Evolutionary conservation across 30 jellyfish, hydroid and myxozoan species (phyloP).

Genomic region (Catostylus mosaicus): DNA sequence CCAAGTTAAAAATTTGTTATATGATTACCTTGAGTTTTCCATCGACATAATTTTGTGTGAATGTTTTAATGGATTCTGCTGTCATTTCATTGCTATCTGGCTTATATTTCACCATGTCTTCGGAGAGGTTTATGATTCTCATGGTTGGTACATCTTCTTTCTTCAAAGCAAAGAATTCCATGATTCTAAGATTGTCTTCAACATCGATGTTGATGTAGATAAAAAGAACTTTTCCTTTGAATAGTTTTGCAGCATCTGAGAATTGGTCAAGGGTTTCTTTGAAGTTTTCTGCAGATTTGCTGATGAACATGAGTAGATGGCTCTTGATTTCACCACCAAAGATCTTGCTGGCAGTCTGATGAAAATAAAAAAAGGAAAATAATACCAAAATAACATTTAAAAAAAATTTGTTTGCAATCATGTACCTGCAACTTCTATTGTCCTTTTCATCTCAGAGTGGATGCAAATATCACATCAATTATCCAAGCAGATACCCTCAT

Average conservation of each 20-base stretch:
- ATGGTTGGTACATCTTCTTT: slow-evolving; percentile 92
- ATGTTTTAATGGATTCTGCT: slow-evolving; percentile 64
- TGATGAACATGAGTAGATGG: slow-evolving; percentile 87
- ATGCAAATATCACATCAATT: too few species aligned
- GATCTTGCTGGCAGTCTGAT: slow-evolving; percentile 95
- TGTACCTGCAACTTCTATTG: too few species aligned
- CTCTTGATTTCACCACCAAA: slow-evolving; percentile 98
- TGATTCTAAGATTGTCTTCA: slow-evolving; percentile 91
- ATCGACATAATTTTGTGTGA: slow-evolving; percentile 83
- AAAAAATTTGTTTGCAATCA: too few species aligned
- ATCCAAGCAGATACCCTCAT: too few species aligned
- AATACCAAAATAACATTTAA: background rate
- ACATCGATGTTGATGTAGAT: slow-evolving; percentile 95
- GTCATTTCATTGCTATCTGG: slow-evolving; percentile 85
- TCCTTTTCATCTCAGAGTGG: too few species aligned
- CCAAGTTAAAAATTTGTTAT: background rate
- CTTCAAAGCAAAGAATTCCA: slow-evolving; percentile 97
- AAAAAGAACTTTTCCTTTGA: slow-evolving; percentile 95
- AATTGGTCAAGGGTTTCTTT: slow-evolving; percentile 76
- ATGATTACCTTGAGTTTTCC: slow-evolving; percentile 70
- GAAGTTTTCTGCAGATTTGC: slow-evolving; percentile 87
- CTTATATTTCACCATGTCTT: slow-evolving; percentile 93
- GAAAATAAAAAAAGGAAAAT: background rate
- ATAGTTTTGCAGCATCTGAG: slow-evolving; percentile 87
- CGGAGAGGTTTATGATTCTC: slow-evolving; percentile 85